Conservation (phyloP, 2,113 vertebrate genomes). For the Cercocebus atys region DNA sequence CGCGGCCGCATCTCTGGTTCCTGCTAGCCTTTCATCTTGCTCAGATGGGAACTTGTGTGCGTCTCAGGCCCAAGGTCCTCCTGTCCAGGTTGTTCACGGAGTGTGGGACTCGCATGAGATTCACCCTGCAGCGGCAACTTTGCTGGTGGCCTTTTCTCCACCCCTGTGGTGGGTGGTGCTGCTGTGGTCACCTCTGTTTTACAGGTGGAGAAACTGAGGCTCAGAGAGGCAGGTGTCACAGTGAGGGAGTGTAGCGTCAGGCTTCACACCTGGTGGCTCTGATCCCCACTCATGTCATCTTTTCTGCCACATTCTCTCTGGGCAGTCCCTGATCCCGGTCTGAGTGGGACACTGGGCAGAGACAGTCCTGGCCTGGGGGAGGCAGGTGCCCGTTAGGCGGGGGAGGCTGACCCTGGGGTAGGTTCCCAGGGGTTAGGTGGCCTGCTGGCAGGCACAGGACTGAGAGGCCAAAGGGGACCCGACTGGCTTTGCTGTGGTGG, state of each 20-base stretch:
- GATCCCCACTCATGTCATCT: background rate
- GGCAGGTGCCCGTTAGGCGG: background rate
- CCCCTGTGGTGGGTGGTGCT: background rate
- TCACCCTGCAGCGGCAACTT: fast-evolving
- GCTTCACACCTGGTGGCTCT: background rate
- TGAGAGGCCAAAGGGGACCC: background rate
- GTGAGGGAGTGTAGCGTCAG: background rate
- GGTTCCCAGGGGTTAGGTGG: fast-evolving
- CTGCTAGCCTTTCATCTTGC: background rate
- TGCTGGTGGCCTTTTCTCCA: background rate
- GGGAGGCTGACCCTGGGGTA: background rate
- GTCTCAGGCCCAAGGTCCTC: fast-evolving
- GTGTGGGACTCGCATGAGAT: fast-evolving
- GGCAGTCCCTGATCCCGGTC: background rate
- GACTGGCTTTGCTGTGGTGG: background rate
- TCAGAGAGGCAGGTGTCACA: background rate
- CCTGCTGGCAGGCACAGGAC: background rate
- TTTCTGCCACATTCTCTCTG: background rate
- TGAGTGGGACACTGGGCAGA: background rate
- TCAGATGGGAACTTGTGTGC: background rate
- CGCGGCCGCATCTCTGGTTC: fast-evolving
- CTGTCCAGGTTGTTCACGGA: background rate
- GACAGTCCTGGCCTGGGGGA: background rate
- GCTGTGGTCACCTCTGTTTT: background rate
- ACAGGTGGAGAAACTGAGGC: background rate